Percentiles rank a stretch among this genome's conserved stretches.
Evolutionary conservation across 2,888 invertebrate species (phyloP).

Genomic region (Melolontha melolontha): DNA sequence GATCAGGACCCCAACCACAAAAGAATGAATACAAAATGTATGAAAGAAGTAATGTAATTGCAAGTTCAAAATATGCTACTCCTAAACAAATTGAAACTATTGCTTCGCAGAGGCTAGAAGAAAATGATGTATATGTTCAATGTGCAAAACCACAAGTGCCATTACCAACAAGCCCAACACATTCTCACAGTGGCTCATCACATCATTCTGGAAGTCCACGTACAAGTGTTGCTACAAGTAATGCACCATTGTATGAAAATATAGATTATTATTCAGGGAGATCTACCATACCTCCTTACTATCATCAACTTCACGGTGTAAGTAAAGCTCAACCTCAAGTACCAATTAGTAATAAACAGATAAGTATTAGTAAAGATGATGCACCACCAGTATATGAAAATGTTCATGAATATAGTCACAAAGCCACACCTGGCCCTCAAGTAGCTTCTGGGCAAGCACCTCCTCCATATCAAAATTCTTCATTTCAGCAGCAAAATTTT

Average conservation of each 20-base stretch:
- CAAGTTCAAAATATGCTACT: slow-evolving; percentile 82
- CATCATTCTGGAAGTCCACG: slow-evolving; percentile 69
- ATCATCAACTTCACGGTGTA: slow-evolving; percentile 69
- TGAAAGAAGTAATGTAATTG: slow-evolving; percentile 81
- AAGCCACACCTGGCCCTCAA: slow-evolving; percentile 63
- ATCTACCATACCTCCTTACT: slow-evolving; percentile 69
- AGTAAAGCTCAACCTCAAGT: slow-evolving; percentile 86
- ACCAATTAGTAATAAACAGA: slow-evolving; percentile 71
- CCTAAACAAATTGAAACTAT: slow-evolving; percentile 77
- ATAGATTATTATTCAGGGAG: slow-evolving; percentile 79
- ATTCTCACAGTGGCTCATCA: slow-evolving; percentile 72
- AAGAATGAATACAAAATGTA: slow-evolving; percentile 70
- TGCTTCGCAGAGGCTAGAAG: slow-evolving; percentile 57
- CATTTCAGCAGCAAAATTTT: slow-evolving; percentile 44
- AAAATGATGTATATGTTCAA: slow-evolving; percentile 64
- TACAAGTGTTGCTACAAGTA: slow-evolving; percentile 59
- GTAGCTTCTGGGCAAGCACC: slow-evolving; percentile 59
- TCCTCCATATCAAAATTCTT: slow-evolving; percentile 54
- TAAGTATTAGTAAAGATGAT: slow-evolving; percentile 61
- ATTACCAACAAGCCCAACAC: slow-evolving; percentile 69
- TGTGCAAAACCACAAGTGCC: slow-evolving; percentile 63
- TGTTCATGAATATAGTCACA: slow-evolving; percentile 58
- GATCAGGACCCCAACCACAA: slow-evolving; percentile 53
- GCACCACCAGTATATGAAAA: slow-evolving; percentile 69
- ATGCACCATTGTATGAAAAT: slow-evolving; percentile 82